Evolutionary conservation across 2,113 vertebrate species (phyloP), one percentile per base, ranked within the genome.

Genomic region (Boulengeromyrus knoepffleri): DNA sequence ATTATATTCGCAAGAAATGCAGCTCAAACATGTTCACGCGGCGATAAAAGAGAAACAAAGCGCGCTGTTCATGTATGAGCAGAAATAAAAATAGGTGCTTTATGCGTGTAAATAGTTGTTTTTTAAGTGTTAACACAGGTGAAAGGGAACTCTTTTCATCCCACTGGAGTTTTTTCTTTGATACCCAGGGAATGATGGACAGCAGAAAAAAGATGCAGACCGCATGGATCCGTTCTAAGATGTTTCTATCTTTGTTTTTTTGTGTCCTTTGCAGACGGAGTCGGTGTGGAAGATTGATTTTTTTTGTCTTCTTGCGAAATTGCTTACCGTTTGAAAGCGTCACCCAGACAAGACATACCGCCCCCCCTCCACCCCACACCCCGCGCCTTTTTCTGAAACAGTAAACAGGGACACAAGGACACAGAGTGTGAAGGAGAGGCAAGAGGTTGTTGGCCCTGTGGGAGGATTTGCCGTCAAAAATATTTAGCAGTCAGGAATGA

Each of bases 401-500:
- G 90, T 93, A 94, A 93, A 93, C 90, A 92, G 93, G 93, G 94
- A 95, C 93, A 95, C 93, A 94, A 95, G 92, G 94, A 93, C 94
- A 93, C 92, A 91, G 91, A 88, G 89, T 91, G 89, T 87, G 88
- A 74, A 84, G 50, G 89, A 46, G 85, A 91, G 66, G 87, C 24
- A 89, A 92, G 91, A 90, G 92, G 90, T 92, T 91, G 90, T 91
- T 90, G 85, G 87, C 91, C 93, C 93, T 91, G 91, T 94, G 94
- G 94, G 94, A 94, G 94, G 94, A 96, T 96, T 95, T 96, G 92
- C 94, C 89, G 89, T 90, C 93, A 92, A 95, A 95, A 95, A 94
- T 94, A 95, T 96, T 95, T 93, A 58, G 91, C 92, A 94, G 96
- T 95, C 95, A 94, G 93, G 93, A 95, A 93, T 94, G 94, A 96